phyloP scores from a whole-genome alignment of 2,113 vertebrate genomes.

The Tupaia chinensis region DNA sequence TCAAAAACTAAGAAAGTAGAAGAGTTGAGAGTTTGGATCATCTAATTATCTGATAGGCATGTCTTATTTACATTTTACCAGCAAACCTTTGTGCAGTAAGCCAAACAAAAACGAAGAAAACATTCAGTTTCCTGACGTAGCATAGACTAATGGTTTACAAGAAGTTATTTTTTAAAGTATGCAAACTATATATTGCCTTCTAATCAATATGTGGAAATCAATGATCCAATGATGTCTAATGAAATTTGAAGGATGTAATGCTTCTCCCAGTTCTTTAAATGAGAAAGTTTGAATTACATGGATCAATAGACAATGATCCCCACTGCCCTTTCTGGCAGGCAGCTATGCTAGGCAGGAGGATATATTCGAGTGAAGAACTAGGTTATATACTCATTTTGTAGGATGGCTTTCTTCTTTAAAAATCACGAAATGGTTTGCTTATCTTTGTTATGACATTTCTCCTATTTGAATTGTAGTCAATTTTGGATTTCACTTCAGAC shows the following conservation, averaged over 20 bases:
- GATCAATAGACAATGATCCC: constrained; percentile 66
- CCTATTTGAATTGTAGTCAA: constrained; percentile 47
- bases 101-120: constrained; percentile 15
- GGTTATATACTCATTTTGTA: not conserved
- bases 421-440: not conserved
- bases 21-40: not conserved
- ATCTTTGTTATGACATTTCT: constrained; percentile 6
- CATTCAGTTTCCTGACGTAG: constrained; percentile 29
- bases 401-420: constrained; percentile 41
- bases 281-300: constrained; percentile 62
- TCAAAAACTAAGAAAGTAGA: not conserved
- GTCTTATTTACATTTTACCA: not conserved
- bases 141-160: constrained; percentile 63
- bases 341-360: not conserved
- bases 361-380: not conserved
- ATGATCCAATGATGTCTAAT: constrained; percentile 62
- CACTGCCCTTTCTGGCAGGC: constrained; percentile 6
- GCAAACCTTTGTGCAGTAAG: not conserved
- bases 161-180: constrained; percentile 67
- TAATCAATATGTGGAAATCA: constrained; percentile 73
- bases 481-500: constrained; percentile 48
- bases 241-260: constrained; percentile 64
- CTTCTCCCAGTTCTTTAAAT: constrained; percentile 62
- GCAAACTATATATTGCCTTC: constrained; percentile 40
- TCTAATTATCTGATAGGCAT: not conserved